Percentiles rank a stretch among this genome's conserved stretches.
These are phyloP conservation scores for Festucalex cinctus DNA, from an alignment of 2,113 vertebrate species.

Conservation along the genomic window DNA sequence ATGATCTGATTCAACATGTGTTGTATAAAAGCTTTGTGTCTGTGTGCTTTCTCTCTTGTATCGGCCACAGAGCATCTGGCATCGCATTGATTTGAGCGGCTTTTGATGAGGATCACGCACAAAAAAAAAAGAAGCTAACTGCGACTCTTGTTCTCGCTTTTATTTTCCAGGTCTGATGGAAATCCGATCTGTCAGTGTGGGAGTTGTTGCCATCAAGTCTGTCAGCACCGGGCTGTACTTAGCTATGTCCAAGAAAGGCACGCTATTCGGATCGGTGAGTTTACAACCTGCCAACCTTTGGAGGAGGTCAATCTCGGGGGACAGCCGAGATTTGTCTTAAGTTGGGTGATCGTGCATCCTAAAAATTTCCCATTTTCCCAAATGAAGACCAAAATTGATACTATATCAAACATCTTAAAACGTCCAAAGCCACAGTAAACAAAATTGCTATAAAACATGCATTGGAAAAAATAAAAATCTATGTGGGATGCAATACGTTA, in stretches of 20 bases:
- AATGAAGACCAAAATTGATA: background rate
- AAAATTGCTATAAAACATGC: background rate
- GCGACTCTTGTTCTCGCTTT: constrained; percentile 48
- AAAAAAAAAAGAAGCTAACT: constrained; percentile 57
- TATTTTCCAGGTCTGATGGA: constrained; percentile 84
- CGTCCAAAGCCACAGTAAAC: background rate
- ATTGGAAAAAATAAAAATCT: background rate
- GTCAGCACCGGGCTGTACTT: constrained; percentile 88
- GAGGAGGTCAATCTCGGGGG: background rate
- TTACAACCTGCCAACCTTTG: constrained; percentile 39
- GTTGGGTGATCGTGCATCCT: background rate
- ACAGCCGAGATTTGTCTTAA: background rate
- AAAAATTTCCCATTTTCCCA: background rate
- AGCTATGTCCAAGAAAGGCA: constrained; percentile 89
- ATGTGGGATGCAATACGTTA: background rate
- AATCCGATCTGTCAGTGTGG: constrained; percentile 88
- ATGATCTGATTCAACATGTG: constrained; percentile 9
- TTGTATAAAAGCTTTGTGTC: constrained; percentile 11
- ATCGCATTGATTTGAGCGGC: constrained; percentile 60
- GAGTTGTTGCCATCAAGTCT: constrained; percentile 87
- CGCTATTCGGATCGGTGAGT: constrained; percentile 90
- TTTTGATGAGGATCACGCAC: constrained; percentile 59
- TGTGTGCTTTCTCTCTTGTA: constrained; percentile 25
- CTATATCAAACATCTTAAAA: too few relatives aligned
- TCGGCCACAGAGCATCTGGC: constrained; percentile 50